Conservation (phyloP, 1,140 invertebrate genomes). For the Orchestia grillus region DNA sequence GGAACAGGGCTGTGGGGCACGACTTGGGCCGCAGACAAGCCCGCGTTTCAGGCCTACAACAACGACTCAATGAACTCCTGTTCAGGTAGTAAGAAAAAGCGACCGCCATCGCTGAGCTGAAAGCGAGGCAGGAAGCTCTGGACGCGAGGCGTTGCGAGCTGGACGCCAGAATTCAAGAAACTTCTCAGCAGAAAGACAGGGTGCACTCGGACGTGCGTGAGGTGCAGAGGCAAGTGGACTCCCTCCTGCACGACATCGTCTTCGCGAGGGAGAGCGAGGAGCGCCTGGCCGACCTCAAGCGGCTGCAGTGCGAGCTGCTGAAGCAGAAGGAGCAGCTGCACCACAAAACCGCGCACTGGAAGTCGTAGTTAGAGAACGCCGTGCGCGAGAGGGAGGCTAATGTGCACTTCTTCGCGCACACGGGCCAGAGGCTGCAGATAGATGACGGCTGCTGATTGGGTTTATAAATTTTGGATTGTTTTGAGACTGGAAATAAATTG, state of each 20-base stretch:
- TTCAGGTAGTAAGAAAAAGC: background rate
- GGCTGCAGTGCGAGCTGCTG: slow-evolving; percentile 15
- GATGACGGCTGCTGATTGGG: background rate
- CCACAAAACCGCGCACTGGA: background rate
- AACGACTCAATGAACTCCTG: background rate
- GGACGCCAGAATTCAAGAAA: background rate
- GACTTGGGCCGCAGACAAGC: slow-evolving; percentile 13
- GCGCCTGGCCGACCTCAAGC: background rate
- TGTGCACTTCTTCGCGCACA: slow-evolving; percentile 24
- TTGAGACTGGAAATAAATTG: background rate
- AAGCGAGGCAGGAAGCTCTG: background rate
- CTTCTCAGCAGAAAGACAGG: background rate
- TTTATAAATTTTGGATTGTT: background rate
- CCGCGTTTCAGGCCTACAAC: background rate
- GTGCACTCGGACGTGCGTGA: background rate
- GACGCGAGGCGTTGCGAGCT: background rate
- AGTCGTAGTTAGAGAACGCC: background rate
- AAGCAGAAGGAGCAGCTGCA: background rate
- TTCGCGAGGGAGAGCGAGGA: slow-evolving; percentile 2
- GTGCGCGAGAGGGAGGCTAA: background rate
- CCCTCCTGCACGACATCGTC: background rate
- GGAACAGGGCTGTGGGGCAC: background rate
- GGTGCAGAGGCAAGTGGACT: background rate
- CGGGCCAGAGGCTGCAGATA: slow-evolving; percentile 10
- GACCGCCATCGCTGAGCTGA: background rate